Percentiles rank a stretch among this genome's conserved stretches.
Conservation (phyloP, 2,113 vertebrate genomes). For the Rhabdomys dilectus region DNA sequence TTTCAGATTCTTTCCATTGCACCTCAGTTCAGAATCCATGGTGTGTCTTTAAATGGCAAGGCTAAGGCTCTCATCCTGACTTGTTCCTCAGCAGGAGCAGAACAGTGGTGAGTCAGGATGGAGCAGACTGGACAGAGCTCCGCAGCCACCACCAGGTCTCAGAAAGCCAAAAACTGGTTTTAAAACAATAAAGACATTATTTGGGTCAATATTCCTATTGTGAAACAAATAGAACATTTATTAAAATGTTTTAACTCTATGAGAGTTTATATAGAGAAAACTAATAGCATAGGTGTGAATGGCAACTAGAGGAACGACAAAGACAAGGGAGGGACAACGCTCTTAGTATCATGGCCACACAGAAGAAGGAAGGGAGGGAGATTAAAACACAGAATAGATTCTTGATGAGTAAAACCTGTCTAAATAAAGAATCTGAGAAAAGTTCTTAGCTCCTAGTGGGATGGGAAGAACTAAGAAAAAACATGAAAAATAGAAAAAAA, state of each 20-base stretch:
- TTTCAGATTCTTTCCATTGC: too few relatives aligned
- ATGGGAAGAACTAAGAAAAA: neutral
- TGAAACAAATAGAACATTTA: neutral
- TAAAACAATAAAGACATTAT: slow-evolving; percentile 25
- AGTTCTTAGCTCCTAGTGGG: neutral
- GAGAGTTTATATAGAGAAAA: neutral
- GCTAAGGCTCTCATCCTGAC: too few relatives aligned
- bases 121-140: too few relatives aligned
- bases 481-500: neutral
- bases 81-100: too few relatives aligned
- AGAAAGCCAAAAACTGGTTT: neutral
- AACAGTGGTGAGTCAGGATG: too few relatives aligned
- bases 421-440: neutral
- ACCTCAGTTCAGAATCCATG: too few relatives aligned
- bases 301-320: neutral
- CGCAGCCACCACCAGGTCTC: too few relatives aligned
- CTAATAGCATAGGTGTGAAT: neutral
- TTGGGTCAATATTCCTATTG: neutral
- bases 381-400: neutral
- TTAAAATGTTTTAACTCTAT: slow-evolving; percentile 24
- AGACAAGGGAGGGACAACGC: neutral
- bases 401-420: neutral
- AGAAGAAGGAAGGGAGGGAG: neutral
- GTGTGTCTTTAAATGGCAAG: too few relatives aligned
- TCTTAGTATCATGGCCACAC: neutral